A percentile compares a stretch with the other conserved stretches of the same genome.
These are phyloP conservation scores for Ridgeia piscesae DNA, from an alignment of 1,140 invertebrate genomes.

Conservation along the genomic window DNA sequence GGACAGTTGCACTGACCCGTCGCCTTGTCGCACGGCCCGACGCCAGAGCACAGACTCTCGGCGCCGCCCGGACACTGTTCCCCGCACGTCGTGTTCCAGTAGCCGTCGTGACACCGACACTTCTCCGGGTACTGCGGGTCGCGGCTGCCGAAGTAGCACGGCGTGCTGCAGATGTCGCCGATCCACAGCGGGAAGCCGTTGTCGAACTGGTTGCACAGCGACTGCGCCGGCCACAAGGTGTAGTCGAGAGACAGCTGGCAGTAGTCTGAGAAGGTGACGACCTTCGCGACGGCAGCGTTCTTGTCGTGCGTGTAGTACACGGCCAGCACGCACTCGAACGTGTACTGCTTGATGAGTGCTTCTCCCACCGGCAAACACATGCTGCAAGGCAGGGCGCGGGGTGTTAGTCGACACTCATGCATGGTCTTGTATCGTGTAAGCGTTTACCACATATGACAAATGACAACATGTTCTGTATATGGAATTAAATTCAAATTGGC, in stretches of 20 bases:
- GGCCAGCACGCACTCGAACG: slow-evolving; percentile 27
- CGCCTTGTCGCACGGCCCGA: slow-evolving; percentile 35
- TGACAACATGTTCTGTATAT: too few relatives aligned
- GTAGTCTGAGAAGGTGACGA: slow-evolving; percentile 35
- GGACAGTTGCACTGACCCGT: slow-evolving; percentile 37
- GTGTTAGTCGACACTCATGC: too few relatives aligned
- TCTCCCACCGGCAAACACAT: slow-evolving; percentile 5
- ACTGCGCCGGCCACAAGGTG: slow-evolving; percentile 32
- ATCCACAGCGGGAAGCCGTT: slow-evolving; percentile 30
- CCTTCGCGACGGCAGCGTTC: slow-evolving; percentile 22
- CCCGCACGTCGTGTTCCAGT: slow-evolving; percentile 37
- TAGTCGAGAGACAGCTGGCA: slow-evolving; percentile 32
- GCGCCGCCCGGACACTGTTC: slow-evolving; percentile 37
- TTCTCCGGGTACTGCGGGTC: slow-evolving; percentile 1
- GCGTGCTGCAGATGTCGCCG: slow-evolving; percentile 32
- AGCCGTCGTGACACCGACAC: slow-evolving; percentile 35
- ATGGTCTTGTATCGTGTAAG: slow-evolving; percentile 26
- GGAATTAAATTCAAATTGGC: too few relatives aligned
- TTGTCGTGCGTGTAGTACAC: slow-evolving; percentile 14
- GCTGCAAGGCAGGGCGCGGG: slow-evolving; percentile 8
- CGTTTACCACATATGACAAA: too few relatives aligned
- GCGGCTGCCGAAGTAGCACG: slow-evolving; percentile 36
- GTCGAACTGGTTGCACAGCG: slow-evolving; percentile 36
- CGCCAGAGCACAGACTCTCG: slow-evolving; percentile 35
- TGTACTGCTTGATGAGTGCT: slow-evolving; percentile 22